Evolutionary conservation across 1,140 invertebrate species (phyloP).

Genomic region (Mizuhopecten yessoensis): DNA sequence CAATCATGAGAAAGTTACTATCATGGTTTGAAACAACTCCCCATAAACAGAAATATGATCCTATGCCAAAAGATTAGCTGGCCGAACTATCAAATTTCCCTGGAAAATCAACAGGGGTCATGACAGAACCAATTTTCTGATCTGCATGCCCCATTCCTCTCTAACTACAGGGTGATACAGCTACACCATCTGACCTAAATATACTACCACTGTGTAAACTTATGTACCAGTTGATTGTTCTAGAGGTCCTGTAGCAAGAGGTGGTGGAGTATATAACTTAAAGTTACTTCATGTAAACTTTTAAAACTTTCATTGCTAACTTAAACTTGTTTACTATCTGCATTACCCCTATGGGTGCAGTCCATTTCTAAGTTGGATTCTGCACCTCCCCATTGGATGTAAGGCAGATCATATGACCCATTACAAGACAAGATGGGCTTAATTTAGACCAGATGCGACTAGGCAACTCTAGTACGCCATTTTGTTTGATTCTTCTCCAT

Average conservation of each 20-base stretch:
- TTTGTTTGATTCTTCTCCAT: slow-evolving; percentile 52
- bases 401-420: slow-evolving; percentile 61
- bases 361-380: slow-evolving; percentile 45
- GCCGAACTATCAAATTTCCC: slow-evolving; percentile 50
- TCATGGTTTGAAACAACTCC: slow-evolving; percentile 44
- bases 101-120: slow-evolving; percentile 56
- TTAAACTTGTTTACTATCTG: slow-evolving; percentile 26
- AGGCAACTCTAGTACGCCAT: slow-evolving; percentile 50
- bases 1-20: background rate
- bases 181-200: slow-evolving; percentile 43
- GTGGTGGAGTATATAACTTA: background rate
- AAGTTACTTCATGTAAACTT: background rate
- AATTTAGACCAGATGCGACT: slow-evolving; percentile 62
- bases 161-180: slow-evolving; percentile 44
- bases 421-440: slow-evolving; percentile 56
- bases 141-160: slow-evolving; percentile 44
- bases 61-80: slow-evolving; percentile 51
- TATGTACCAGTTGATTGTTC: background rate
- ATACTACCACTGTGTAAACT: slow-evolving; percentile 20
- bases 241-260: background rate
- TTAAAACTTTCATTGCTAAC: background rate
- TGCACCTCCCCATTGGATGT: slow-evolving; percentile 49
- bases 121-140: slow-evolving; percentile 58
- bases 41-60: slow-evolving; percentile 54
- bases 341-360: slow-evolving; percentile 37